Evolutionary conservation across 2,797 vertebrate genomes (phyloP).

Genomic region (Helicolenus hilgendorfi): DNA sequence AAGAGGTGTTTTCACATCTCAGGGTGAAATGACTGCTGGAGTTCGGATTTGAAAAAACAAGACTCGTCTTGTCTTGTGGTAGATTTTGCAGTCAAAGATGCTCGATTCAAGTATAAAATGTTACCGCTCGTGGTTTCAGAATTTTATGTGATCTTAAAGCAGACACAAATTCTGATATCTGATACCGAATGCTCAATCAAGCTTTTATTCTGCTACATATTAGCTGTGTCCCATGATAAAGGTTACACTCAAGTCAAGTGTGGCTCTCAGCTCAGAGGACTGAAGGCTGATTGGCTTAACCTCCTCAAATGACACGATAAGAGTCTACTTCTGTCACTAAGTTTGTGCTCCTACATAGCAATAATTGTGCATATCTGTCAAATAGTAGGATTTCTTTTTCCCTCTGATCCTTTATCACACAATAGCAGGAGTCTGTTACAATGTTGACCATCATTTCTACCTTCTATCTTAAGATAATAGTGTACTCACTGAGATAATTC

Average conservation of each 20-base stretch:
- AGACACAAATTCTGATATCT: background rate
- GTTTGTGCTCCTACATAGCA: background rate
- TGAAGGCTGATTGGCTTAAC: background rate
- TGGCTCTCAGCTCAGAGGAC: background rate
- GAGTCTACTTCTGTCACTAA: background rate
- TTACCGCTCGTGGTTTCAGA: background rate
- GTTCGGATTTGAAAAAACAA: background rate
- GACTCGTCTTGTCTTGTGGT: background rate
- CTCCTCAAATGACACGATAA: background rate
- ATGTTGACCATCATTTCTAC: background rate
- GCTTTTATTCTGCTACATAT: background rate
- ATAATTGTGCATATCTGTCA: background rate
- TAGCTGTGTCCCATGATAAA: background rate
- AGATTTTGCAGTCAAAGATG: background rate
- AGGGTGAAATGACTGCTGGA: background rate
- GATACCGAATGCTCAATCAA: background rate
- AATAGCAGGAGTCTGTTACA: background rate
- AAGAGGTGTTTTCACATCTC: slow-evolving; percentile 23
- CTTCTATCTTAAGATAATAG: background rate
- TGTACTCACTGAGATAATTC: too few relatives aligned
- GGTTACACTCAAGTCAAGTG: background rate
- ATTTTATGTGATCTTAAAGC: background rate
- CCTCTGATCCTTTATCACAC: background rate
- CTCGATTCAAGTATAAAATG: background rate
- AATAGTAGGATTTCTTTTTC: background rate